phyloP scores from a whole-genome alignment of 2,797 vertebrate species.

The Pitangus sulphuratus region DNA sequence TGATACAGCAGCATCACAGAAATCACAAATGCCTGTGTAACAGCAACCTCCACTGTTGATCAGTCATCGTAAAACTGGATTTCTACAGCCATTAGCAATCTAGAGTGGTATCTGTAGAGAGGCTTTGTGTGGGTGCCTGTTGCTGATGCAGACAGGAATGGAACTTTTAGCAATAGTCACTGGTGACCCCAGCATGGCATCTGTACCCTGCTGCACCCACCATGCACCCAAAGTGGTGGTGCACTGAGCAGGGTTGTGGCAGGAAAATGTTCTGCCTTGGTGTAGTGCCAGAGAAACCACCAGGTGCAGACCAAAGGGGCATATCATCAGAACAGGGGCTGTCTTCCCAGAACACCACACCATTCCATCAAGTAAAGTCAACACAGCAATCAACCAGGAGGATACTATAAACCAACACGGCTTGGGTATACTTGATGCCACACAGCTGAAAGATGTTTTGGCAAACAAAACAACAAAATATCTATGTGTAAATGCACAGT shows the following conservation, averaged over 20 bases:
- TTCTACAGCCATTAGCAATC: not conserved
- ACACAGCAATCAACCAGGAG: not conserved
- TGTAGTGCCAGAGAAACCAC: not conserved
- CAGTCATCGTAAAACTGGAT: not conserved
- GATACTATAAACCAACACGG: not conserved
- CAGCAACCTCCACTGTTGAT: not conserved
- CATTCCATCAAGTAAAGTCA: not conserved
- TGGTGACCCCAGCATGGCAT: not conserved
- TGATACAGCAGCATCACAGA: not conserved
- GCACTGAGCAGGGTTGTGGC: not conserved
- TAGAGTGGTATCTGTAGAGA: not conserved
- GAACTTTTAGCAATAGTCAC: not conserved
- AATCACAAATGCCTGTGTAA: not conserved
- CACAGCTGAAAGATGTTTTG: not conserved
- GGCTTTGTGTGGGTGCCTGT: not conserved
- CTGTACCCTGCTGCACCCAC: not conserved
- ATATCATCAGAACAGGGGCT: not conserved
- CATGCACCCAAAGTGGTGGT: not conserved
- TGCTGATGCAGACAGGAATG: not conserved
- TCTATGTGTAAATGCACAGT: not conserved
- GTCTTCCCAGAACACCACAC: not conserved
- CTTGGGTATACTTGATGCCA: not conserved
- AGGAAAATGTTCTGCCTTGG: not conserved
- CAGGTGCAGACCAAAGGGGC: accelerated
- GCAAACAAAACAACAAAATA: not conserved